These are phyloP conservation scores for Hepsetus odoe DNA, from an alignment of 2,113 vertebrate species.

Conservation along the genomic window DNA sequence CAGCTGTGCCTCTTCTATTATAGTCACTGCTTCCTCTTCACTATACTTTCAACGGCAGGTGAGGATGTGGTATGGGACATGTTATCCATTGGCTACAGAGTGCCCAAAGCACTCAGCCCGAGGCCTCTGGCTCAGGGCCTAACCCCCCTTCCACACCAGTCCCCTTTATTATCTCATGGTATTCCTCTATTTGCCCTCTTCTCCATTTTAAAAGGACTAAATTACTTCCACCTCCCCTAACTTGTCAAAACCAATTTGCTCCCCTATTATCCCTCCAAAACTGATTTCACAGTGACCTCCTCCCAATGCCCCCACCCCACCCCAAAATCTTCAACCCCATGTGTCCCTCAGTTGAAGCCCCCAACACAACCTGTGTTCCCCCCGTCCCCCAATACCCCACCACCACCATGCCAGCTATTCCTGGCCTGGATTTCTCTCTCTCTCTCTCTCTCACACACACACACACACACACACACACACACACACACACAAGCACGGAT, in stretches of 20 bases:
- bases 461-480: neutral
- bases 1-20: conserved; percentile 50
- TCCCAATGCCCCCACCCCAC: conserved; percentile 56
- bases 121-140: conserved; percentile 57
- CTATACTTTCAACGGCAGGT: conserved; percentile 60
- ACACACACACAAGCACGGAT: too few relatives aligned
- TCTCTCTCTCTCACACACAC: too few relatives aligned
- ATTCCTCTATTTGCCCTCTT: conserved; percentile 74
- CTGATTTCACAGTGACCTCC: conserved; percentile 76
- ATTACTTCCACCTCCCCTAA: conserved; percentile 82
- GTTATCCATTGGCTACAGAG: conserved; percentile 21
- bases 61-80: conserved; percentile 20
- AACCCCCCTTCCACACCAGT: conserved; percentile 42
- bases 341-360: conserved; percentile 69
- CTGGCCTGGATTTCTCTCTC: conserved; percentile 12
- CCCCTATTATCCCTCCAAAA: conserved; percentile 79
- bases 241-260: conserved; percentile 86
- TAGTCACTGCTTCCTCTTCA: conserved; percentile 29
- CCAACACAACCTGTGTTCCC: conserved; percentile 71
- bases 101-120: conserved; percentile 45
- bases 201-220: conserved; percentile 75
- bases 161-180: conserved; percentile 81
- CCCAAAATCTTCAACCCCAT: conserved; percentile 65
- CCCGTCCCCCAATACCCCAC: conserved; percentile 17
- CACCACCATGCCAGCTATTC: conserved; percentile 15